Evolutionary conservation across 1,140 invertebrate species (phyloP), one percentile per base, ranked within the genome.

Genomic region (Scaptomyza hsui): DNA sequence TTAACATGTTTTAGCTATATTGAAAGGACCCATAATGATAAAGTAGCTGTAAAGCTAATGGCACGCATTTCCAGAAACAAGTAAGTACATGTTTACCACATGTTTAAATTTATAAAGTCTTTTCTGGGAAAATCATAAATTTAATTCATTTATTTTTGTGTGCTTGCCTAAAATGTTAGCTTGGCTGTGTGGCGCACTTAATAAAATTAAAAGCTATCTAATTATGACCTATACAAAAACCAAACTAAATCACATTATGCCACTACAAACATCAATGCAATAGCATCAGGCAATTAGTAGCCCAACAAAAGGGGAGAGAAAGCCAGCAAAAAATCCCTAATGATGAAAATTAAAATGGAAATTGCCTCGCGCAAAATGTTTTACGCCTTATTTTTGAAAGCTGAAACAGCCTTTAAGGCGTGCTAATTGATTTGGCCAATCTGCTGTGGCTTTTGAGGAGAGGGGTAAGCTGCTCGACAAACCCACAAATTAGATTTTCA

Each of bases 341-440:
- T 56, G 67, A 70, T 56, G 52, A 69, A 76, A 69, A 70, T 77
- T 74, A 47, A 74, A 79, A 75, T 59, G 65, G 18, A 75, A 76
- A 67, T 75, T 78, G 48, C 77, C 77, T 72, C 65, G 59, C 47
- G 53, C 63, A 42, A 70, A 74, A 70, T 64, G 63, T 73, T 68
- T 68, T 53, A 60, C 19, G 60, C 21, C 44, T 71, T 24, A n/a
- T 15, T 78, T 68, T 59, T 26, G n/a, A 51, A 68, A 62, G 57
- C 49, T 35, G 32, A 59, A 71, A 44, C 41, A 13, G 51, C 26
- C 48, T 63, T 72, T 52, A 18, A 56, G 57, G 57, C 47, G 55
- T 41, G 37, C 76, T 80, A 81, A 80, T 80, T 81, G 76, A 81
- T 72, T 72, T 69, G 60, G 64, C 52, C 53, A 51, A 61, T 37